These are phyloP conservation scores for Fistularia commersonii DNA, from an alignment of 2,797 vertebrate species.

Conservation along the genomic window DNA sequence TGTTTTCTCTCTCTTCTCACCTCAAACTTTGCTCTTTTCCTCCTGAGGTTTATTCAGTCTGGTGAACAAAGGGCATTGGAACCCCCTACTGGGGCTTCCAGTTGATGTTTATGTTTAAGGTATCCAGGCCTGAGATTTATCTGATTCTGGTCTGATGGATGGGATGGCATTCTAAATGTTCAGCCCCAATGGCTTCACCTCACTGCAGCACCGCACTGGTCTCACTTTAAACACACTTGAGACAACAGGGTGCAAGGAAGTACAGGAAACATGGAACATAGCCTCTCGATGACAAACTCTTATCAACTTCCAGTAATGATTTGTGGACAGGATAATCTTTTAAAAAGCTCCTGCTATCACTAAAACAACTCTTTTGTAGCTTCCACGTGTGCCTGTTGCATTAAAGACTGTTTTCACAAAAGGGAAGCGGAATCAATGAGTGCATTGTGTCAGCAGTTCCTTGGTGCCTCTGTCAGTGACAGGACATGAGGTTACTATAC, in stretches of 20 bases:
- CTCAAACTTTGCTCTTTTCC: not conserved
- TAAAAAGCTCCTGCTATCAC: slow-evolving; percentile 39
- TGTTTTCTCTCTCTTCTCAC: slow-evolving; percentile 1
- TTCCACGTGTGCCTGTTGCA: slow-evolving; percentile 26
- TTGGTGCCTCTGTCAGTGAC: slow-evolving; percentile 15
- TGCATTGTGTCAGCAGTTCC: slow-evolving; percentile 38
- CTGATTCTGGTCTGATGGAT: slow-evolving; percentile 60
- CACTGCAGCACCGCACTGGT: slow-evolving; percentile 39
- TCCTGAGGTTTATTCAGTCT: slow-evolving; percentile 7
- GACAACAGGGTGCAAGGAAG: slow-evolving; percentile 5
- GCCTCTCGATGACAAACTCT: slow-evolving; percentile 52
- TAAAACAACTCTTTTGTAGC: slow-evolving; percentile 45
- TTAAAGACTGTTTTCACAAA: slow-evolving; percentile 27
- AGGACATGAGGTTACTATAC: slow-evolving; percentile 4
- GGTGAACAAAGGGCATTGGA: not conserved
- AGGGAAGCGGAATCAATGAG: slow-evolving; percentile 41
- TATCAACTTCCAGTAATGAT: slow-evolving; percentile 53
- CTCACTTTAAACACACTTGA: slow-evolving; percentile 22
- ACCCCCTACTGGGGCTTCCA: slow-evolving; percentile 19
- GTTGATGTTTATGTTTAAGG: slow-evolving; percentile 64
- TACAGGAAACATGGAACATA: slow-evolving; percentile 58
- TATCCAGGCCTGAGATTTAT: slow-evolving; percentile 54
- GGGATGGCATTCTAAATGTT: slow-evolving; percentile 38
- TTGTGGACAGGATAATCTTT: slow-evolving; percentile 52
- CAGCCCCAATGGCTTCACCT: slow-evolving; percentile 47